A percentile compares a stretch with the other conserved stretches of the same genome.
These are phyloP conservation scores for Tragelaphus strepsiceros DNA, from an alignment of 2,113 vertebrate species.

Conservation along the genomic window DNA sequence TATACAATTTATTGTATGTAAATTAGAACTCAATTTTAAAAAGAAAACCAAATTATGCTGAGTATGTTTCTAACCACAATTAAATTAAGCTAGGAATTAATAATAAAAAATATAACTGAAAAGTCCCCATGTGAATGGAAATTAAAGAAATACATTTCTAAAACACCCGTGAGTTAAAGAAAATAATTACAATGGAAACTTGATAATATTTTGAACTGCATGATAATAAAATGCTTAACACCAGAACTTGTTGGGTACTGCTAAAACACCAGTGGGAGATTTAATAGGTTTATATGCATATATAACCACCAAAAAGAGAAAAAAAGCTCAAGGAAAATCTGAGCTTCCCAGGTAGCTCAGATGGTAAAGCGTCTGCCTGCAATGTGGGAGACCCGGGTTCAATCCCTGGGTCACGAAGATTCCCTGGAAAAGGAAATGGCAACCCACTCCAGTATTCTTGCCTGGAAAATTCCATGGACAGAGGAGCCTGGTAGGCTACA, in stretches of 20 bases:
- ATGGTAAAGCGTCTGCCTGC: neutral
- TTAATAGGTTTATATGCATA: neutral
- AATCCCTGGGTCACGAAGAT: neutral
- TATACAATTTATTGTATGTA: neutral
- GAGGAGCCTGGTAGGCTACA: neutral
- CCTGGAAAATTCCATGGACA: neutral
- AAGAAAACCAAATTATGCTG: neutral
- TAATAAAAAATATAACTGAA: constrained; percentile 1
- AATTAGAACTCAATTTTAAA: neutral
- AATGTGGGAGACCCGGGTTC: accelerated
- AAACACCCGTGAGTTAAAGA: neutral
- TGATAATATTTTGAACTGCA: neutral
- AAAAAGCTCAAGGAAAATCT: neutral
- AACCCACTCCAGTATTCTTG: neutral
- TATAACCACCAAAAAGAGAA: neutral
- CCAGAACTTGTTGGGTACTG: neutral
- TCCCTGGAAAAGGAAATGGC: neutral
- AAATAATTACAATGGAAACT: constrained; percentile 25
- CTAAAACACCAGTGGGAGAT: neutral
- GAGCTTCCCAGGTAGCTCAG: neutral
- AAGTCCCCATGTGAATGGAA: neutral
- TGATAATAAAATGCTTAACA: constrained; percentile 18
- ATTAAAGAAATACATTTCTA: constrained; percentile 45
- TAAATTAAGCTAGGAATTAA: constrained; percentile 22
- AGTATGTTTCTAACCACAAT: neutral